Percentiles rank a stretch among this genome's conserved stretches.
phyloP scores from a whole-genome alignment of 2,113 vertebrate species.

The Rutilus rutilus region DNA sequence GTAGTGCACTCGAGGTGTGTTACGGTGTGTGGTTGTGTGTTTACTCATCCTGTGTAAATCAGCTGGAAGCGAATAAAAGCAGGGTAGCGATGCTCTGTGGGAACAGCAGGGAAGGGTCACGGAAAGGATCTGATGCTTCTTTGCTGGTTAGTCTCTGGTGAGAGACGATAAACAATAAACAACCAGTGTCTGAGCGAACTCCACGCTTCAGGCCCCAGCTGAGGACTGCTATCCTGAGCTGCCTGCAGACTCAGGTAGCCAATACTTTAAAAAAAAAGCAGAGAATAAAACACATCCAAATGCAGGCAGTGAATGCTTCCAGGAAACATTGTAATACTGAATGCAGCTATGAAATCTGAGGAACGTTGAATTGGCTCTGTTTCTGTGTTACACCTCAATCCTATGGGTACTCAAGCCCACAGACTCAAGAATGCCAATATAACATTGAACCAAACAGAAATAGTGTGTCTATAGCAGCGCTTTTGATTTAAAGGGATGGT shows the following conservation, averaged over 20 bases:
- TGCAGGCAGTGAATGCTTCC: slow-evolving; percentile 5
- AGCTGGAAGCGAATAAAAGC: slow-evolving; percentile 54
- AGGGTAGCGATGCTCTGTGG: slow-evolving; percentile 50
- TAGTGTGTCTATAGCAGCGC: neutral
- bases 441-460: neutral
- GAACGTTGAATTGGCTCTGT: neutral
- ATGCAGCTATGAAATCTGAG: neutral
- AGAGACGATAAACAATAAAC: slow-evolving; percentile 46
- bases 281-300: slow-evolving; percentile 27
- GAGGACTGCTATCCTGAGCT: neutral
- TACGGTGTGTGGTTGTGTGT: slow-evolving; percentile 18
- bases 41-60: slow-evolving; percentile 39
- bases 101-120: slow-evolving; percentile 53
- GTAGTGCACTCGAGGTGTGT: slow-evolving; percentile 14
- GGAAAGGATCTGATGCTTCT: slow-evolving; percentile 39
- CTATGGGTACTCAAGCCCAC: neutral
- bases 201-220: slow-evolving; percentile 26
- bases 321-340: neutral
- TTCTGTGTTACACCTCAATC: neutral
- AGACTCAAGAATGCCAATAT: neutral
- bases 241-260: slow-evolving; percentile 1
- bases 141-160: slow-evolving; percentile 41
- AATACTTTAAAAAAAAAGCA: neutral
- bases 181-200: neutral
- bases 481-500: neutral